phyloP scores from a whole-genome alignment of 2,888 invertebrate genomes.

The Dysmachus trigonus region DNA sequence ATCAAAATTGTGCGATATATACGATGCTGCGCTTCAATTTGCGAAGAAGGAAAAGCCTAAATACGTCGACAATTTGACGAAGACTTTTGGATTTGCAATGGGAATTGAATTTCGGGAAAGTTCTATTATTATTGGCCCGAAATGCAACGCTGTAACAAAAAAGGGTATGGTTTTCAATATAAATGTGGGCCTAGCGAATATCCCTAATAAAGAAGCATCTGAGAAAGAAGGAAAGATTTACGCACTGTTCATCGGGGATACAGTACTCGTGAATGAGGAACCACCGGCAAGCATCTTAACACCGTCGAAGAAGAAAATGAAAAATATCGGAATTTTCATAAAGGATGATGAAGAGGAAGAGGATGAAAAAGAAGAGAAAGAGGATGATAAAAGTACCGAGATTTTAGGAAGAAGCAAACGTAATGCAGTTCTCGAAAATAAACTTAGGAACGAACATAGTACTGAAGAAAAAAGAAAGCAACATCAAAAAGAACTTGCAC shows the following conservation, averaged over 20 bases:
- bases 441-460: constrained; percentile 91
- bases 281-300: constrained; percentile 87
- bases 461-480: constrained; percentile 97
- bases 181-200: constrained; percentile 88
- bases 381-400: constrained; percentile 67
- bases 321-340: constrained; percentile 93
- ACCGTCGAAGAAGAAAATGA: constrained; percentile 92
- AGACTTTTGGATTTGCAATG: constrained; percentile 96
- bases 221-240: constrained; percentile 90
- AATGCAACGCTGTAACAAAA: constrained; percentile 79
- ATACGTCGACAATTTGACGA: constrained; percentile 88
- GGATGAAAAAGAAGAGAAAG: constrained; percentile 80
- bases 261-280: constrained; percentile 93
- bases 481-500: constrained; percentile 94
- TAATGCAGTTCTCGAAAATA: constrained; percentile 91
- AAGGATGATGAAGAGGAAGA: constrained; percentile 89
- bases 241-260: constrained; percentile 96
- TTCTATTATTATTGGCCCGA: constrained; percentile 89
- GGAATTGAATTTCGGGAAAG: constrained; percentile 98
- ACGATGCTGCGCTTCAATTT: constrained; percentile 80
- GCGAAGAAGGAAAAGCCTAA: constrained; percentile 88
- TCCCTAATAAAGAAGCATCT: constrained; percentile 81
- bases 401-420: constrained; percentile 75
- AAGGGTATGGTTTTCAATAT: constrained; percentile 98
- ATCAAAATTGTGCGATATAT: constrained; percentile 84